A percentile compares a stretch with the other conserved stretches of the same genome.
phyloP scores from a whole-genome alignment of 30 jellyfish, hydroid and myxozoan genomes.

The Haliclystus octoradiatus region DNA sequence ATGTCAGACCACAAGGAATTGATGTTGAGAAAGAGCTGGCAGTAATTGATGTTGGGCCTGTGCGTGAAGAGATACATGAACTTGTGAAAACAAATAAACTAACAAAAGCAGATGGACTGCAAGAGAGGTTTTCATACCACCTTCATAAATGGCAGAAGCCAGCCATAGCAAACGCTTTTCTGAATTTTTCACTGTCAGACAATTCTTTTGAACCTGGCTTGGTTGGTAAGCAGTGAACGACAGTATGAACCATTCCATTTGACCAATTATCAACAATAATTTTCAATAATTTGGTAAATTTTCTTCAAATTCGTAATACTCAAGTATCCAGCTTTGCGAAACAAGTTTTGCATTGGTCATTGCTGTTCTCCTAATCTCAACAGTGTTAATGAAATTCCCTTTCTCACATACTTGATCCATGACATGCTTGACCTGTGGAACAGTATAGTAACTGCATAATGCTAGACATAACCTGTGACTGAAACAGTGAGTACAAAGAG shows the following conservation, averaged over 20 bases:
- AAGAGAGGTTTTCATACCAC: no score
- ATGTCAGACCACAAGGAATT: no score
- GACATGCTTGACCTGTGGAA: background rate
- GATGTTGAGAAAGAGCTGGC: no score
- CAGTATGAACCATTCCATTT: background rate
- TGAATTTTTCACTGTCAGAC: conserved; percentile 17
- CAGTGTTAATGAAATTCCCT: background rate
- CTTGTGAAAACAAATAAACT: no score
- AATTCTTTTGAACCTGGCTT: background rate
- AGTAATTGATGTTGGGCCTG: no score
- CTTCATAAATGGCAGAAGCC: conserved; percentile 39
- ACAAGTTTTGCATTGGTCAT: conserved; percentile 12
- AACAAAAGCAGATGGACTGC: no score
- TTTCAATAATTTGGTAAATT: background rate
- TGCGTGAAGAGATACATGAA: no score
- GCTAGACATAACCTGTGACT: background rate
- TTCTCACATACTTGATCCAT: background rate
- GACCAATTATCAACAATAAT: no score
- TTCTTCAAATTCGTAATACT: conserved; percentile 5
- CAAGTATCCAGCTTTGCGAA: conserved; percentile 28
- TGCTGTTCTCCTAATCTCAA: background rate
- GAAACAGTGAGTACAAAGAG: background rate
- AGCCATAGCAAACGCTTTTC: conserved; percentile 13
- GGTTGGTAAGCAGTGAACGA: background rate
- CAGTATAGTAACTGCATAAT: background rate